Conservation (phyloP, 2,888 invertebrate species). For the Habrosyne pyritoides region DNA sequence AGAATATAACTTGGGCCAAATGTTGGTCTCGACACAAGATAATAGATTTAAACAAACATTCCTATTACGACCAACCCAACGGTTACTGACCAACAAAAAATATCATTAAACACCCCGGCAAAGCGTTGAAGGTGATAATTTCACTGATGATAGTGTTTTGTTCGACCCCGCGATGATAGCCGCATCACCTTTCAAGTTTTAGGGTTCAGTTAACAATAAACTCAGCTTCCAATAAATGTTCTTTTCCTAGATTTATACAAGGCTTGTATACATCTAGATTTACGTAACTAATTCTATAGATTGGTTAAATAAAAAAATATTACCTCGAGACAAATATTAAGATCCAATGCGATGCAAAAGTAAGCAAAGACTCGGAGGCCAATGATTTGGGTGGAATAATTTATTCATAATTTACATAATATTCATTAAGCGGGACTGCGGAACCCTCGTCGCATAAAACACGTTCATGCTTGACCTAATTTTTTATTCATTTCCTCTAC, state of each 20-base stretch:
- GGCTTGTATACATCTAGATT: too few species aligned
- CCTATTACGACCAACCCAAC: constrained; percentile 45
- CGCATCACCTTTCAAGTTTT: constrained; percentile 31
- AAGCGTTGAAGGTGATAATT: constrained; percentile 59
- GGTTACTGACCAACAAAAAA: constrained; percentile 49
- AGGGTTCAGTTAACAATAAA: constrained; percentile 17
- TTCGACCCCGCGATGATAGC: constrained; percentile 44
- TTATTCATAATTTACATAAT: neutral
- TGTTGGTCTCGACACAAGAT: constrained; percentile 39
- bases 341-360: neutral
- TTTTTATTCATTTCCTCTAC: constrained; percentile 55
- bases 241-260: too few species aligned
- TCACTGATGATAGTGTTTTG: constrained; percentile 60
- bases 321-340: neutral
- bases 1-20: constrained; percentile 36
- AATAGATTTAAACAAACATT: constrained; percentile 80
- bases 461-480: constrained; percentile 31
- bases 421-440: constrained; percentile 12
- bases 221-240: too few species aligned
- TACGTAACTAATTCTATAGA: neutral
- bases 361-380: constrained; percentile 1
- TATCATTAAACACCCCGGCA: constrained; percentile 51
- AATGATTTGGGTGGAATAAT: neutral
- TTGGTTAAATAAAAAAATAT: neutral
- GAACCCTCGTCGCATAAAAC: constrained; percentile 28